Percentiles rank a stretch among this genome's conserved stretches.
Conservation (phyloP, 2,888 invertebrate species). For the Cynaeus angustus region DNA sequence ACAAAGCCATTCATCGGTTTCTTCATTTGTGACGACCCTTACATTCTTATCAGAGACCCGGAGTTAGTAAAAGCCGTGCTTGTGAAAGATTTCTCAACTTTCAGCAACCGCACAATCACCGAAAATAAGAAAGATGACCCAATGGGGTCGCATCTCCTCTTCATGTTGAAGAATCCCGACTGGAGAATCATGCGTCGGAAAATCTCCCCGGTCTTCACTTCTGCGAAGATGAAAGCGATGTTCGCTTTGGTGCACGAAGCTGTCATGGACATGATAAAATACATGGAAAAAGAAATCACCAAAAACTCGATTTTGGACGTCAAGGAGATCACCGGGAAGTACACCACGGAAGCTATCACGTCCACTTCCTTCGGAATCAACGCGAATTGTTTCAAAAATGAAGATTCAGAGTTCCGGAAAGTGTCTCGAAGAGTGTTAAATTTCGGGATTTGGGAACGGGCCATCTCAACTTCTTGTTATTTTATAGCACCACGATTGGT, state of each 20-base stretch:
- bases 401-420: conserved; percentile 52
- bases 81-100: conserved; percentile 71
- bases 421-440: conserved; percentile 48
- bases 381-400: conserved; percentile 53
- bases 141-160: conserved; percentile 67
- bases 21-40: conserved; percentile 71
- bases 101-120: conserved; percentile 70
- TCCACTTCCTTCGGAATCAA: conserved; percentile 56
- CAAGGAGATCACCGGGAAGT: conserved; percentile 52
- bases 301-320: conserved; percentile 42
- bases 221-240: conserved; percentile 73
- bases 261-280: conserved; percentile 59
- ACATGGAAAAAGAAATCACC: conserved; percentile 16
- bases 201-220: conserved; percentile 73
- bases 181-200: conserved; percentile 73
- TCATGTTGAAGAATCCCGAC: conserved; percentile 70
- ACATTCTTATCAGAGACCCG: conserved; percentile 69
- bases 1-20: conserved; percentile 68
- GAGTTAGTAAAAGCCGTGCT: conserved; percentile 70
- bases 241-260: conserved; percentile 69
- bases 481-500: conserved; percentile 53
- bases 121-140: conserved; percentile 68
- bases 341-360: conserved; percentile 52
- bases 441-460: conserved; percentile 42
- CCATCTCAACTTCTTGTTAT: conserved; percentile 48